A percentile compares a stretch with the other conserved stretches of the same genome.
These are phyloP conservation scores for Fulmarus glacialis DNA, from an alignment of 2,113 vertebrate species.

Conservation along the genomic window DNA sequence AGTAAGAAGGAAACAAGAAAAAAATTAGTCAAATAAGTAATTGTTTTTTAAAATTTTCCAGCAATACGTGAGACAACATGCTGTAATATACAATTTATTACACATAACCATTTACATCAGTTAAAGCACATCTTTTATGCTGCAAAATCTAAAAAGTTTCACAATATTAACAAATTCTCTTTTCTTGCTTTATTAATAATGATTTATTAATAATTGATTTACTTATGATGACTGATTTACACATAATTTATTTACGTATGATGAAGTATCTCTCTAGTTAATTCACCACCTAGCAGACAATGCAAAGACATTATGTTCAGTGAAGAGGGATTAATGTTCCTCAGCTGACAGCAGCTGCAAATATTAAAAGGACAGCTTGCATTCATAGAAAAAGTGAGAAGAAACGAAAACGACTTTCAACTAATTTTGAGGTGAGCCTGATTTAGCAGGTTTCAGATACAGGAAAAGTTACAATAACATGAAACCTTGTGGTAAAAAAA, in stretches of 20 bases:
- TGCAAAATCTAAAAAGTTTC: background rate
- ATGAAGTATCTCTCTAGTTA: background rate
- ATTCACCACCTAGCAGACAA: background rate
- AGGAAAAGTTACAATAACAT: background rate
- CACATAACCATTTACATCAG: background rate
- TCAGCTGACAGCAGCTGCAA: background rate
- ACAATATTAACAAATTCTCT: background rate
- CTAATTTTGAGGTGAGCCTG: background rate
- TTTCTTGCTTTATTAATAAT: background rate
- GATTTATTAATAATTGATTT: background rate
- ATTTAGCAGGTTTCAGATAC: background rate
- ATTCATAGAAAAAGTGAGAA: background rate
- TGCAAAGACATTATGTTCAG: background rate
- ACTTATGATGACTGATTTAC: no score
- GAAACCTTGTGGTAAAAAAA: background rate
- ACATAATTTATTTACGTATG: background rate
- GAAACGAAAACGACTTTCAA: background rate
- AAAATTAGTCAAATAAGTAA: conserved; percentile 47
- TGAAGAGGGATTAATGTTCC: background rate
- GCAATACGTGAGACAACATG: background rate
- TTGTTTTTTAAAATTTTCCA: background rate
- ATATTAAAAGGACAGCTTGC: background rate
- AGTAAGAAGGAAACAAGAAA: conserved; percentile 77
- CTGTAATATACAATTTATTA: background rate
- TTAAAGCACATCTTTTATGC: background rate